Base-by-base conservation (phyloP, 92 coral and sea anemone genomes). In the Zoanthus sansibaricus region DNA sequence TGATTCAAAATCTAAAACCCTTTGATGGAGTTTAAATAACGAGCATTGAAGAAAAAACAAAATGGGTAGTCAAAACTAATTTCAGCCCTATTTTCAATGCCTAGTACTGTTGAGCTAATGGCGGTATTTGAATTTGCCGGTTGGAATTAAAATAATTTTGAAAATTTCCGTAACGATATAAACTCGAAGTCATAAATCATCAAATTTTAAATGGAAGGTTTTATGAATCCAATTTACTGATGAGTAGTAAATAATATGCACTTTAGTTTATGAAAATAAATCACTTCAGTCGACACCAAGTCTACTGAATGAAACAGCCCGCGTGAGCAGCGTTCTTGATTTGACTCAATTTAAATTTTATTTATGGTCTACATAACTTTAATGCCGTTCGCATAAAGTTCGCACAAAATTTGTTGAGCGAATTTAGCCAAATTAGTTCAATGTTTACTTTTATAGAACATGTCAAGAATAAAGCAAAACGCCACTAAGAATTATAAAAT, bases 291-390 rank as follows among this genome's bases (percentile, higher is more conserved):
- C 42, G 68, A 62, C 69, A 62, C 17, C 17, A 62, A 17, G 69
- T 76, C 82, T 52, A 44, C 17, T 20, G 45, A 79, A 14, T 64
- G 73, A 64, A 80, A 64, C 62, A 66, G 18, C 37, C 66, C 75
- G 66, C 85, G 61, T 64, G 85, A 48, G 20, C 45, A 79, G 10
- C 8, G 56, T 8, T 61, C n/a, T 30, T 59, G 54, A 44, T 79
- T 78, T 78, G 30, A 42, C 21, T 80, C 72, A 80, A 42, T 62
- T 66, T 80, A 20, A 17, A 54, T 51, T 51, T 76, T 6, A 11
- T 54, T 5, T 7, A 12, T 25, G 25, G 1, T 9, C 17, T 54
- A 15, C 72, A 67, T 67, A 67, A 67, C 9, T 67, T 9, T 30
- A 5, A 58, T 58, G 17, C n/a, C 64, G 64, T 14, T 14, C n/a